Conservation (phyloP, 2,888 invertebrate species). For the Ophion slaviceki region DNA sequence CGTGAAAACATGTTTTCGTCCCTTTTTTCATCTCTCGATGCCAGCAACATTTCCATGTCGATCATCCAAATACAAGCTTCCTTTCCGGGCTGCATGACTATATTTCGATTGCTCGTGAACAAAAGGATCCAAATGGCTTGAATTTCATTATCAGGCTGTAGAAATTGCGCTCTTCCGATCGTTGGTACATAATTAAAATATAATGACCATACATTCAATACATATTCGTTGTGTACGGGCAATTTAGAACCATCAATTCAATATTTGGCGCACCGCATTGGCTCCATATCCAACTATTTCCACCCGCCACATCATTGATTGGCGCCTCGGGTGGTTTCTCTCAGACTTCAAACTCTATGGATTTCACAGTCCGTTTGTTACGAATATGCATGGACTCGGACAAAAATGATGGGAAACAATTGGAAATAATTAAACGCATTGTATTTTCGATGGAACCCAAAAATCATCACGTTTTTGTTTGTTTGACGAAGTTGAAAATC, state of each 20-base stretch:
- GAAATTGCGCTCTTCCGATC: background rate
- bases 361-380: constrained; percentile 5
- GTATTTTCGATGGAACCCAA: background rate
- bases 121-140: background rate
- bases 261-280: constrained; percentile 50
- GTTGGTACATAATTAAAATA: background rate
- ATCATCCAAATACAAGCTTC: background rate
- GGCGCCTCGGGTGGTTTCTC: constrained; percentile 27
- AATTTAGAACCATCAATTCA: constrained; percentile 35
- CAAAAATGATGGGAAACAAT: background rate
- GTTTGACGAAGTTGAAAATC: too few species aligned
- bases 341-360: constrained; percentile 32
- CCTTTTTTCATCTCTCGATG: background rate
- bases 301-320: constrained; percentile 52
- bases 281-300: constrained; percentile 38
- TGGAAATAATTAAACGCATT: background rate
- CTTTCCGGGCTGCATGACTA: background rate
- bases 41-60: background rate
- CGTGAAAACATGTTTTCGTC: background rate
- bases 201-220: background rate
- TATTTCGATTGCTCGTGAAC: background rate
- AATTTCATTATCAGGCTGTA: background rate
- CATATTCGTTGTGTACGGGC: background rate
- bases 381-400: background rate
- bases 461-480: background rate